These are phyloP conservation scores for Laticauda laticaudata DNA, from an alignment of 2,113 vertebrate genomes.

Conservation along the genomic window DNA sequence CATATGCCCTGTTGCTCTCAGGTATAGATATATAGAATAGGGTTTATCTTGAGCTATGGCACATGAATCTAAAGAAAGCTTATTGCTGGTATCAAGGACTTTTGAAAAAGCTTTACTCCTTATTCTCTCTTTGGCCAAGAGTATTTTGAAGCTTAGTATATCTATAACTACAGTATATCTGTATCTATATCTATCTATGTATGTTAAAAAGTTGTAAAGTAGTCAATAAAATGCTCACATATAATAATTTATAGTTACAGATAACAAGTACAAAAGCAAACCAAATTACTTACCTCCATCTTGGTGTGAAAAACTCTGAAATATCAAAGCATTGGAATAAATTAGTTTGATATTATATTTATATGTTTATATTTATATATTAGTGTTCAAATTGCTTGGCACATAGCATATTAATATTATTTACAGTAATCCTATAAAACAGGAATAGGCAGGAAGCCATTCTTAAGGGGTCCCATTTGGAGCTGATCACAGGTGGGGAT, in stretches of 20 bases:
- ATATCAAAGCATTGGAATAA: constrained; percentile 64
- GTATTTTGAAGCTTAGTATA: neutral
- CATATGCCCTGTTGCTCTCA: neutral
- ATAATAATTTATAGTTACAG: neutral
- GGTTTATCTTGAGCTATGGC: neutral
- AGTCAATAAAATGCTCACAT: neutral
- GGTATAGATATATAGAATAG: neutral
- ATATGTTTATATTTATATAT: too few species aligned
- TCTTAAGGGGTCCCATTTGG: neutral
- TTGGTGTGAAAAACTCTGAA: constrained; percentile 84
- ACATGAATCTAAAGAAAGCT: neutral
- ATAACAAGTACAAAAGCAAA: constrained; percentile 14
- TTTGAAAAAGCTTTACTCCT: neutral
- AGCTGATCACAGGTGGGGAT: neutral
- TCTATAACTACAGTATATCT: too few species aligned
- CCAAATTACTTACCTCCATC: constrained; percentile 81
- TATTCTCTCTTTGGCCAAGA: neutral
- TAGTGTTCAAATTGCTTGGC: neutral
- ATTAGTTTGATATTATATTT: neutral
- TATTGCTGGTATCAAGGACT: neutral
- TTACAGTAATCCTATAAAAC: neutral
- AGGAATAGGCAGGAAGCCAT: too few species aligned
- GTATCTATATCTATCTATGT: too few species aligned
- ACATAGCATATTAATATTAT: neutral
- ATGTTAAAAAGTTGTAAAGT: constrained; percentile 18